These are phyloP conservation scores for Holotrichia oblita DNA, from an alignment of 1,140 invertebrate genomes.

Conservation along the genomic window DNA sequence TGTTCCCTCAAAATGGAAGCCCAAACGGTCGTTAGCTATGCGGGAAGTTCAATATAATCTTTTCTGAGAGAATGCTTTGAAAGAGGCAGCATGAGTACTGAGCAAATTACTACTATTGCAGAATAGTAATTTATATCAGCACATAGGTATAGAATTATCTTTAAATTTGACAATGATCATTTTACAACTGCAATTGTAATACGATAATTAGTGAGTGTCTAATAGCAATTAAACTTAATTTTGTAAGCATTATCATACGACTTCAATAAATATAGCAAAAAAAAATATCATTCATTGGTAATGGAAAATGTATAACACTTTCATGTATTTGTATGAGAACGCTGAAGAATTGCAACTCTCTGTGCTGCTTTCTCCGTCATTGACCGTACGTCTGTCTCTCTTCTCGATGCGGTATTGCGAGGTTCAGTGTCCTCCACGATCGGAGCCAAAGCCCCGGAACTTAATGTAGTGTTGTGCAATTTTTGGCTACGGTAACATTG, in stretches of 20 bases:
- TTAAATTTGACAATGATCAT: too few relatives aligned
- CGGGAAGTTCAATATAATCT: too few relatives aligned
- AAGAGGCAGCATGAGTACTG: too few relatives aligned
- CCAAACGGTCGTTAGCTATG: too few relatives aligned
- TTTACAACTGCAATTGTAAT: too few relatives aligned
- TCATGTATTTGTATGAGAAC: slow-evolving; percentile 37
- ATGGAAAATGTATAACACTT: slow-evolving; percentile 39
- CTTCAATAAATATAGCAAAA: neutral
- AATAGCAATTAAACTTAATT: neutral
- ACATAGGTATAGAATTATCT: too few relatives aligned
- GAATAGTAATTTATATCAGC: too few relatives aligned
- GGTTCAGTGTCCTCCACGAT: slow-evolving; percentile 40
- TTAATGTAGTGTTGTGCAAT: slow-evolving; percentile 40
- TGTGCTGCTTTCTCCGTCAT: slow-evolving; percentile 44
- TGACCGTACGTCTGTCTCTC: slow-evolving; percentile 32
- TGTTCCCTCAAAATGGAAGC: too few relatives aligned
- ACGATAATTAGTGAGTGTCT: too few relatives aligned
- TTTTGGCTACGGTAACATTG: slow-evolving; percentile 24
- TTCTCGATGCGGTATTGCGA: slow-evolving; percentile 36
- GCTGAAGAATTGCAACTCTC: slow-evolving; percentile 40
- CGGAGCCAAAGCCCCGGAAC: slow-evolving; percentile 44
- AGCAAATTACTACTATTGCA: too few relatives aligned
- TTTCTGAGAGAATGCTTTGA: too few relatives aligned
- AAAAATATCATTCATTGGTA: neutral
- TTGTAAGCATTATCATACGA: neutral